phyloP scores from a whole-genome alignment of 2,113 vertebrate genomes.

The Erythrocercus mccallii region DNA sequence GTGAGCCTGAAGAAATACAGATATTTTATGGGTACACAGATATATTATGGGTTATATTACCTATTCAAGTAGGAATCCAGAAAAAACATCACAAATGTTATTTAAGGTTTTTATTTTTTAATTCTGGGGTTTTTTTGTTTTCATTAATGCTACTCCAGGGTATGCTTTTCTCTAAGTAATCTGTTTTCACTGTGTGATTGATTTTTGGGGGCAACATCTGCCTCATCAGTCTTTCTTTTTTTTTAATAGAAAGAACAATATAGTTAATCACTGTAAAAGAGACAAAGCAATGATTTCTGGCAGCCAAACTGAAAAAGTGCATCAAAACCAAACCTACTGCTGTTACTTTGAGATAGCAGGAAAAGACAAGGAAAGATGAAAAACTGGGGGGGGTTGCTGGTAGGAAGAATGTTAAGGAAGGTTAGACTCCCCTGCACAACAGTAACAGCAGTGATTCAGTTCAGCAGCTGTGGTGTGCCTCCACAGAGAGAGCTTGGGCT shows the following conservation, averaged over 20 bases:
- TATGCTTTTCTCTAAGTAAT: conserved; percentile 17
- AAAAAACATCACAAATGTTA: neutral
- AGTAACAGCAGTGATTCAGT: neutral
- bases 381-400: neutral
- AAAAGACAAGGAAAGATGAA: neutral
- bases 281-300: neutral
- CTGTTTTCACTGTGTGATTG: neutral
- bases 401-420: neutral
- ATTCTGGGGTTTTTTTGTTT: neutral
- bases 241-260: neutral
- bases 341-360: neutral
- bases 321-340: neutral
- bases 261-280: neutral
- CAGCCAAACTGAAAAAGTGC: neutral
- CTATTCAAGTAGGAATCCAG: neutral
- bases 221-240: neutral
- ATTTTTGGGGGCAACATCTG: neutral
- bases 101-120: neutral
- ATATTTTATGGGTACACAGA: neutral
- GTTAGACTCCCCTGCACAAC: neutral
- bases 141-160: neutral
- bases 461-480: neutral
- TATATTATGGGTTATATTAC: neutral
- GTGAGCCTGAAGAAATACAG: neutral
- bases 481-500: neutral